These are phyloP conservation scores for Lasius platythorax DNA, from an alignment of 2,888 invertebrate species.

Conservation along the genomic window DNA sequence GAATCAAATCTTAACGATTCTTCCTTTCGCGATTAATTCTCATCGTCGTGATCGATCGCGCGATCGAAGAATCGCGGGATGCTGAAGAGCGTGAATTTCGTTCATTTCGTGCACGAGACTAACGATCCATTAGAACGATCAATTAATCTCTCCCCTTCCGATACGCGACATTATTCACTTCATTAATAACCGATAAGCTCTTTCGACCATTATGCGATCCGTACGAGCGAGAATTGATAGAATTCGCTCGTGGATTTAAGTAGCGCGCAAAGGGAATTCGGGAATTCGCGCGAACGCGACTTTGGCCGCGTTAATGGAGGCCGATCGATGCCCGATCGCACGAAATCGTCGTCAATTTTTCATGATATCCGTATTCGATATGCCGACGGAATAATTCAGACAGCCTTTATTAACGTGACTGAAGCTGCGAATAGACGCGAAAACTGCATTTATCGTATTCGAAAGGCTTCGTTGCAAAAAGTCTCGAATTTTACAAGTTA, in stretches of 20 bases:
- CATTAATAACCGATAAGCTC: constrained; percentile 78
- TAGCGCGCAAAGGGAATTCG: constrained; percentile 63
- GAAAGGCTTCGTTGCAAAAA: neutral
- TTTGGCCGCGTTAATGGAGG: constrained; percentile 42
- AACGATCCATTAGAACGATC: constrained; percentile 75
- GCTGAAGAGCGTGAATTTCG: constrained; percentile 61
- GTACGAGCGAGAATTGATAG: constrained; percentile 72
- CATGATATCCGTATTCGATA: constrained; percentile 1
- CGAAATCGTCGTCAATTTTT: constrained; percentile 34
- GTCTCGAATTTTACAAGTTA: constrained; percentile 29
- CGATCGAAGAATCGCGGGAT: constrained; percentile 70
- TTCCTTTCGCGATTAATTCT: neutral
- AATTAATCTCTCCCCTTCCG: constrained; percentile 50
- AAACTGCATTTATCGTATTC: neutral
- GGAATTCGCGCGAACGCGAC: constrained; percentile 33
- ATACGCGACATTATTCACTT: constrained; percentile 74
- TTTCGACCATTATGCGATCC: constrained; percentile 72
- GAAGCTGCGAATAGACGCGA: neutral
- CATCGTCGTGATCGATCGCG: constrained; percentile 72
- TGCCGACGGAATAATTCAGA: constrained; percentile 35
- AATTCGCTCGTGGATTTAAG: constrained; percentile 69
- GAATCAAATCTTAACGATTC: neutral
- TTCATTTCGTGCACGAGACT: constrained; percentile 65
- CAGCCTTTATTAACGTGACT: constrained; percentile 15
- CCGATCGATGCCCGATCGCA: constrained; percentile 27